Percentiles rank a stretch among this genome's conserved stretches.
These are phyloP conservation scores for Teleogryllus occipitalis DNA, from an alignment of 1,140 invertebrate species.

Conservation along the genomic window DNA sequence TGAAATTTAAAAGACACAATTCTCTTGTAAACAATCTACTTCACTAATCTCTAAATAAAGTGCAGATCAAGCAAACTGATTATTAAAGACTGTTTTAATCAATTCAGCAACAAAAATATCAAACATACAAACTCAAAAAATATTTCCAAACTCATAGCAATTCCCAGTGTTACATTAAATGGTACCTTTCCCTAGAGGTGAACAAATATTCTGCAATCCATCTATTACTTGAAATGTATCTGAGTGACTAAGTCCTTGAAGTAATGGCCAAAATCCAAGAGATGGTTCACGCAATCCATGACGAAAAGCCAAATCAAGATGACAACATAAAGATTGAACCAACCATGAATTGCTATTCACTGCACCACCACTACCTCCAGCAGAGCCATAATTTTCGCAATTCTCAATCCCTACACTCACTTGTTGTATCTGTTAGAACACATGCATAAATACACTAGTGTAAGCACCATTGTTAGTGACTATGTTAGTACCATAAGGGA, in stretches of 20 bases:
- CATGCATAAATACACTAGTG: background rate
- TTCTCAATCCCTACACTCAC: background rate
- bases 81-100: too few relatives aligned
- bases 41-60: too few relatives aligned
- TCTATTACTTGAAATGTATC: conserved; percentile 41
- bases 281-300: conserved; percentile 39
- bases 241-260: conserved; percentile 45
- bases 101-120: too few relatives aligned
- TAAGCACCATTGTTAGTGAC: too few relatives aligned
- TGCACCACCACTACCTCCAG: conserved; percentile 35
- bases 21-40: too few relatives aligned
- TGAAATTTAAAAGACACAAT: too few relatives aligned
- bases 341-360: conserved; percentile 41
- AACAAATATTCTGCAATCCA: conserved; percentile 38
- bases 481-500: too few relatives aligned
- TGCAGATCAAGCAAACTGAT: too few relatives aligned
- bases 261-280: conserved; percentile 48
- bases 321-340: conserved; percentile 33
- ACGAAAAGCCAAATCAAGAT: conserved; percentile 38
- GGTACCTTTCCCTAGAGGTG: conserved; percentile 42
- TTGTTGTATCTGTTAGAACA: background rate
- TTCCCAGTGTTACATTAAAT: background rate
- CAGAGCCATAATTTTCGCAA: conserved; percentile 11
- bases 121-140: too few relatives aligned
- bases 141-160: too few relatives aligned